Evolutionary conservation across 1,140 invertebrate species (phyloP), one percentile per base, ranked within the genome.

Genomic region (Cepaea nemoralis): DNA sequence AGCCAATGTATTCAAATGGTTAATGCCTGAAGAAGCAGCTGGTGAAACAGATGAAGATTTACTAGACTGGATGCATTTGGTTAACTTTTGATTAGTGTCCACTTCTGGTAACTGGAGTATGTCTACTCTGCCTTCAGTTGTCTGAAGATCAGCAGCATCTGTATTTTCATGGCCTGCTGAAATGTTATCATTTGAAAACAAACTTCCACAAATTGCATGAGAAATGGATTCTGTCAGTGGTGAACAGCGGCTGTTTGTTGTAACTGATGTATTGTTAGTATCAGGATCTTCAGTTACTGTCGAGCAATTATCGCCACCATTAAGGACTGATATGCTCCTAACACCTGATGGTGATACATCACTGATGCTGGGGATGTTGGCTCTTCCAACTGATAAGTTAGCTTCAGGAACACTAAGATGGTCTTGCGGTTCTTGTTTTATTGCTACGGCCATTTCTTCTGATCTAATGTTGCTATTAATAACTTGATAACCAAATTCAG

Each of bases 341-440:
- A 45, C 19, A 45, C 19, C 19, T 45, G 8, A 19, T 45, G 42
- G 42, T 45, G 42, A 55, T 55, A 22, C 19, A 55, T 2, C n/a
- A 3, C 24, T 14, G 37, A 42, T 27, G 1, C 6, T 27, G 6
- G 16, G 24, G 39, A 2, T 2, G 19, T 55, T 14, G 3, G 19
- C 50, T 55, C 2, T 19, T 55, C 2, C n/a, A 24, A 2, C n/a
- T 55, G 50, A 55, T 14, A 10, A 6, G 1, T 22, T 31, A 27
- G 12, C 24, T 48, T 73, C 45, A 73, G 5, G 1, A 6, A 5
- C 33, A 35, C 48, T 22, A 2, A 76, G 6, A 6, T 31, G 27
- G 0, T 76, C 45, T 33, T 3, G n/a, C 45, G 16, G 8, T n/a
- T 76, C 74, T 45, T 76, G 74, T 55, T 76, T 33, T n/a, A 50